Percentiles rank a stretch among this genome's conserved stretches.
phyloP scores from a whole-genome alignment of 2,113 vertebrate species.

The Poicephalus gulielmi region DNA sequence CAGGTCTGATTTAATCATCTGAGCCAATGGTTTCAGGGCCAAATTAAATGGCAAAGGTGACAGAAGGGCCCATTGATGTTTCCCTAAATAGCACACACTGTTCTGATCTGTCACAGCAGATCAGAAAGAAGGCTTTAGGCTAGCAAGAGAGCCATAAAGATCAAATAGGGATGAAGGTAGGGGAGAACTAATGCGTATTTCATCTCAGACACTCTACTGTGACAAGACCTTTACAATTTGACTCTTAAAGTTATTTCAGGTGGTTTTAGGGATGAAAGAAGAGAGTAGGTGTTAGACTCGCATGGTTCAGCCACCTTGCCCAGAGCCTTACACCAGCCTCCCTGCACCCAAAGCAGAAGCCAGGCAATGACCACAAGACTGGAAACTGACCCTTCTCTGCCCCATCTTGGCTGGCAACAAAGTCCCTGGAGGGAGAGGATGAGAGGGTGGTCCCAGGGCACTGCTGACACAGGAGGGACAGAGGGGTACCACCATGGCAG shows the following conservation, averaged over 20 bases:
- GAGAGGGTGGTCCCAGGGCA: not conserved
- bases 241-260: not conserved
- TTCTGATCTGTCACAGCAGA: constrained; percentile 37
- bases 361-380: not conserved
- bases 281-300: not conserved
- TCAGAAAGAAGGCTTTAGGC: constrained; percentile 10
- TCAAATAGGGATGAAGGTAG: not conserved
- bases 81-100: constrained; percentile 25
- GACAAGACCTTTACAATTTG: not conserved
- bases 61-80: not conserved
- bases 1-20: constrained; percentile 40
- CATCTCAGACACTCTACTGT: not conserved
- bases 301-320: not conserved
- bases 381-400: not conserved
- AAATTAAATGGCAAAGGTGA: constrained; percentile 33
- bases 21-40: constrained; percentile 25
- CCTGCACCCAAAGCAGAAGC: not conserved
- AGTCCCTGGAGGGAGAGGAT: not conserved
- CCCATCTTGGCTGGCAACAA: not conserved
- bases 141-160: not conserved
- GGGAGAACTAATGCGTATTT: not conserved
- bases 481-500: not conserved
- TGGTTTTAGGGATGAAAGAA: not conserved
- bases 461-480: not conserved
- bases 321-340: not conserved